Conservation (phyloP, 2,113 vertebrate species). For the Paratilapia polleni region DNA sequence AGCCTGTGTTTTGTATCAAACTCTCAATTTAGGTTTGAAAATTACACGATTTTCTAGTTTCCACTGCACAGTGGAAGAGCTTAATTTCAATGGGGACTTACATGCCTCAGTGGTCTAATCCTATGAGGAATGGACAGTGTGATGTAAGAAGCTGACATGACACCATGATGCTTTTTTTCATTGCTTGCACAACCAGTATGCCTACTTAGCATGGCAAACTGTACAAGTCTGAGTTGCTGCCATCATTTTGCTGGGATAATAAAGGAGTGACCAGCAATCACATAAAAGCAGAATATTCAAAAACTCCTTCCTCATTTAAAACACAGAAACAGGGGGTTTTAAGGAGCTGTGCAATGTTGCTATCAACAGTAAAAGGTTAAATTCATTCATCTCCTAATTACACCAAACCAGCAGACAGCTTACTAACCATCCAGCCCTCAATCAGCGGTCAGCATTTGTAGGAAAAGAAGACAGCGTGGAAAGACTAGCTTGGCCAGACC, state of each 20-base stretch:
- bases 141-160: conserved; percentile 58
- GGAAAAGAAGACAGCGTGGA: background rate
- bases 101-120: conserved; percentile 40
- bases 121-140: conserved; percentile 34
- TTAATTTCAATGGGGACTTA: conserved; percentile 25
- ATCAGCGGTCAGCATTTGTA: conserved; percentile 18
- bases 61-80: background rate
- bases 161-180: conserved; percentile 16
- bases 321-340: conserved; percentile 20
- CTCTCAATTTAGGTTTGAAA: background rate
- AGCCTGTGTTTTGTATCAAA: background rate
- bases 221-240: background rate
- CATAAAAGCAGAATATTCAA: background rate
- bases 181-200: conserved; percentile 14
- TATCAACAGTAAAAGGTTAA: conserved; percentile 52
- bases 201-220: background rate
- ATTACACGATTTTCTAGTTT: background rate
- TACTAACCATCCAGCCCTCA: conserved; percentile 25
- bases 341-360: conserved; percentile 45
- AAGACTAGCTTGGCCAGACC: background rate
- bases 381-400: conserved; percentile 33
- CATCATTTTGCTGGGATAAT: background rate
- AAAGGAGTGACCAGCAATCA: background rate
- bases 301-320: conserved; percentile 28
- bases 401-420: conserved; percentile 19